These are phyloP conservation scores for Elysia crispata DNA, from an alignment of 2,888 invertebrate species.

Conservation along the genomic window DNA sequence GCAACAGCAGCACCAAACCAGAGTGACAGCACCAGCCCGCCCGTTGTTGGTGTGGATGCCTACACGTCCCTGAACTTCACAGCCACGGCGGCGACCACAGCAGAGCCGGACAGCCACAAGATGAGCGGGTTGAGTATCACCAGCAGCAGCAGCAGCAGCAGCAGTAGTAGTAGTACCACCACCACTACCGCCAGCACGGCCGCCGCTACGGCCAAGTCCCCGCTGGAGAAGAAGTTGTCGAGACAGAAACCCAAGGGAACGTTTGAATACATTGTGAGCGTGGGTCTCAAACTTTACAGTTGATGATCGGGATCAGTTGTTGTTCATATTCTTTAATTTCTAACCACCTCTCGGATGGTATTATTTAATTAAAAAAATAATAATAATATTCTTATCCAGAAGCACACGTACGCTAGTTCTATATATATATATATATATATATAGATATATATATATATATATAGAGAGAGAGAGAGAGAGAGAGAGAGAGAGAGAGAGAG, in stretches of 20 bases:
- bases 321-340: too few species aligned
- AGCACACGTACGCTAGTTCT: too few species aligned
- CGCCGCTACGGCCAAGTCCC: slow-evolving; percentile 2
- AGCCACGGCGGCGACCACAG: not conserved
- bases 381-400: too few species aligned
- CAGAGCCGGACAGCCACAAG: not conserved
- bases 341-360: not conserved
- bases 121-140: too few species aligned
- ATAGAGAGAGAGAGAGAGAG: too few species aligned
- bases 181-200: not conserved
- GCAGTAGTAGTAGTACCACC: not conserved
- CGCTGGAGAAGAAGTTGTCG: slow-evolving; percentile 56
- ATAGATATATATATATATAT: too few species aligned
- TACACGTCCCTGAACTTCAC: not conserved
- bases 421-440: too few species aligned
- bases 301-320: too few species aligned
- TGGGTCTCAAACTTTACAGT: not conserved
- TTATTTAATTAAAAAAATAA: too few species aligned
- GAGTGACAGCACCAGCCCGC: not conserved
- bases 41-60: slow-evolving; percentile 12
- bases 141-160: too few species aligned
- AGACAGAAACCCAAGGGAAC: slow-evolving; percentile 61
- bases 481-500: too few species aligned
- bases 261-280: slow-evolving; percentile 60
- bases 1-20: not conserved